Evolutionary conservation across 1,140 invertebrate genomes (phyloP).

Genomic region (Melitaea cinxia): DNA sequence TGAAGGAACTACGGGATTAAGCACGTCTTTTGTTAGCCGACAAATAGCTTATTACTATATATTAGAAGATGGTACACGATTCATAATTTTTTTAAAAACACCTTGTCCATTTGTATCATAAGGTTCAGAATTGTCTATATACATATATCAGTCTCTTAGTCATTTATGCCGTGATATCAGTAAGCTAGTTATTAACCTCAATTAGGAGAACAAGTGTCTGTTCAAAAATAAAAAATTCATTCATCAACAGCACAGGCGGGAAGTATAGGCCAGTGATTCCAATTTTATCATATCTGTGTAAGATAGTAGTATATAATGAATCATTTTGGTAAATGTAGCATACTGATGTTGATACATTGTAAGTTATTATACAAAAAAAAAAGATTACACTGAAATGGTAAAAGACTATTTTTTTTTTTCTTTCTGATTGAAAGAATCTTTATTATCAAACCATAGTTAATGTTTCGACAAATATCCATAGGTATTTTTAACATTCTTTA

Average conservation of each 20-base stretch:
- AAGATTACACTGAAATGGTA: neutral
- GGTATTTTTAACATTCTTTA: too few species aligned
- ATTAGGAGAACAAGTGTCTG: slow-evolving; percentile 54
- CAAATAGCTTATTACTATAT: too few species aligned
- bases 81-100: neutral
- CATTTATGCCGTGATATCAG: neutral
- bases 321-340: slow-evolving; percentile 23
- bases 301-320: slow-evolving; percentile 20
- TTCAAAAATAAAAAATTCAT: slow-evolving; percentile 56
- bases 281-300: slow-evolving; percentile 39
- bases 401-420: neutral
- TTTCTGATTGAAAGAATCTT: neutral
- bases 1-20: too few species aligned
- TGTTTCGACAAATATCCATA: too few species aligned
- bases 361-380: slow-evolving; percentile 2
- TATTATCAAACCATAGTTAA: neutral
- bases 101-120: neutral
- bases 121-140: slow-evolving; percentile 20
- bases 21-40: too few species aligned
- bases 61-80: too few species aligned
- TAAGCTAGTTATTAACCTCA: slow-evolving; percentile 51
- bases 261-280: slow-evolving; percentile 47
- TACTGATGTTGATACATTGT: slow-evolving; percentile 23
- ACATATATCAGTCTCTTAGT: neutral
- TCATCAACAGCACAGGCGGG: slow-evolving; percentile 33